Conservation (phyloP, 2,888 invertebrate genomes). For the Epinotia nisella region DNA sequence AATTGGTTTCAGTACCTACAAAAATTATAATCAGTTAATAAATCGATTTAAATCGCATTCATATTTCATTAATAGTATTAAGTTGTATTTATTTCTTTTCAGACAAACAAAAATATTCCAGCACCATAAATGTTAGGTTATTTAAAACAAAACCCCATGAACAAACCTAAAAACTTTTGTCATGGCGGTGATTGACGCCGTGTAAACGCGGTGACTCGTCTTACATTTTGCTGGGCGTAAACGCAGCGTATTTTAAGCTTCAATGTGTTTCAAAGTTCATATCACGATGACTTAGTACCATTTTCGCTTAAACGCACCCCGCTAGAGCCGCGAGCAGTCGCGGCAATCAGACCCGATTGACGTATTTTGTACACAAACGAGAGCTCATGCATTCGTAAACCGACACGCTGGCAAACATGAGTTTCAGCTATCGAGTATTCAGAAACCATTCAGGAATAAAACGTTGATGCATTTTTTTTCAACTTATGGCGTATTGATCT, state of each 20-base stretch:
- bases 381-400: slow-evolving; percentile 36
- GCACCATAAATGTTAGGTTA: too few relatives aligned
- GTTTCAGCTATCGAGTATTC: slow-evolving; percentile 23
- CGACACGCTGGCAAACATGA: slow-evolving; percentile 37
- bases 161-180: too few relatives aligned
- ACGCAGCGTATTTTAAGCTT: not conserved
- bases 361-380: slow-evolving; percentile 41
- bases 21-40: too few relatives aligned
- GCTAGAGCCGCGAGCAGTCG: slow-evolving; percentile 24
- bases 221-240: not conserved
- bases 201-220: not conserved
- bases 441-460: slow-evolving; percentile 5
- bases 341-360: slow-evolving; percentile 38
- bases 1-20: too few relatives aligned
- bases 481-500: too few relatives aligned
- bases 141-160: too few relatives aligned
- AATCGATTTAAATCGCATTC: too few relatives aligned
- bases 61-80: too few relatives aligned
- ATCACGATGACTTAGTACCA: slow-evolving; percentile 16
- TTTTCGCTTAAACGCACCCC: slow-evolving; percentile 12
- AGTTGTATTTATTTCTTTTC: too few relatives aligned
- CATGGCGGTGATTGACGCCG: not conserved
- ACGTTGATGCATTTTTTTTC: not conserved
- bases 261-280: not conserved
- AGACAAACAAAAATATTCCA: too few relatives aligned